Base-by-base conservation (phyloP, 2,113 vertebrate species). In the Camelus dromedarius region DNA sequence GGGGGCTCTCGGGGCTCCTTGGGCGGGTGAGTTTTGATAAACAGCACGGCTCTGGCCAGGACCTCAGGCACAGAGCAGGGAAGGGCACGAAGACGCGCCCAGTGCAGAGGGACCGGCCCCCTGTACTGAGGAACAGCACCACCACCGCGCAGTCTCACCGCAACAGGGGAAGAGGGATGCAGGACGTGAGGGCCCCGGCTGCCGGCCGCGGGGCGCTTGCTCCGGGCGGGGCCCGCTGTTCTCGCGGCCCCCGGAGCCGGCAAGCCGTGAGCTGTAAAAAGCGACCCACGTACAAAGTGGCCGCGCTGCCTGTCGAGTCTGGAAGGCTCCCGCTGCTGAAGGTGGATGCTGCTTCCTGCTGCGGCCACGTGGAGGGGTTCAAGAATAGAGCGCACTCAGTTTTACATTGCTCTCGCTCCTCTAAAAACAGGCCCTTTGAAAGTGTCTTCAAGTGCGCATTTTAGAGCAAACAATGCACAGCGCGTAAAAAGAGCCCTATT, bases 321-420 rank as follows among this genome's bases (percentile, higher is more conserved):
- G 95, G 91, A 96, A 76, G 93, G 32, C 73, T 94, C 95, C 93
- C 85, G 93, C 91, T 81, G 95, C 81, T 88, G 48, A 92, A 76
- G 1, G 1, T 67, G 76, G 95, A 97, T 62, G 82, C 79, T 79
- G 75, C 89, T 93, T 84, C 79, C 19, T 32, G 28, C 42, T 92
- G 85, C 52, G 67, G 56, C 18, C 42, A 80, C 89, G 50, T 30
- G 14, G 32, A 94, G 38, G 72, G 66, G 56, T 95, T 94, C 81
- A 95, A 93, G 97, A 95, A 96, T 91, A 97, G 96, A 89, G 88
- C 26, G 6, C 13, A 56, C 73, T 96, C 76, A 69, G 32, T 76
- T 77, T 83, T 24, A 35, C 26, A 91, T 91, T 82, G 54, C 89
- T 88, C 35, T 18, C 24, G 70, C 46, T 60, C 38, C 14, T 91